These are phyloP conservation scores for Thumatha senex DNA, from an alignment of 2,888 invertebrate genomes.

Conservation along the genomic window DNA sequence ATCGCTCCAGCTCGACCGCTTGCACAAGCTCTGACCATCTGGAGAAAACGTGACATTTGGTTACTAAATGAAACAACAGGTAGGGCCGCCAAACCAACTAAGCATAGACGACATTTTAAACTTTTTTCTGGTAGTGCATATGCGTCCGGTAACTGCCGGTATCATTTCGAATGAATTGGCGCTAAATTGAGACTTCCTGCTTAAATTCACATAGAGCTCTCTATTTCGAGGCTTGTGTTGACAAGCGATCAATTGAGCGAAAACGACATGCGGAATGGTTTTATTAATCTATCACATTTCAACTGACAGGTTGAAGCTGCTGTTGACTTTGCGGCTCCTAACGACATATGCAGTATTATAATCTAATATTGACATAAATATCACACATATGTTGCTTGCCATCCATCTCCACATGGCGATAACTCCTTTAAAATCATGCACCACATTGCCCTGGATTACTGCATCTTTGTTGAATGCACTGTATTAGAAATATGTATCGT, in stretches of 20 bases:
- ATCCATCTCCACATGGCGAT: slow-evolving; percentile 47
- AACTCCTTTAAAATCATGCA: slow-evolving; percentile 35
- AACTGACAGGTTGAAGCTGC: slow-evolving; percentile 63
- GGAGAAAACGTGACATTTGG: slow-evolving; percentile 78
- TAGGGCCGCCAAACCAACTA: slow-evolving; percentile 37
- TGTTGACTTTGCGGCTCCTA: slow-evolving; percentile 49
- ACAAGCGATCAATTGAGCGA: slow-evolving; percentile 78
- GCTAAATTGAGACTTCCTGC: slow-evolving; percentile 80
- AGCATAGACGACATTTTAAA: slow-evolving; percentile 61
- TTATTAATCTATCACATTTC: slow-evolving; percentile 64
- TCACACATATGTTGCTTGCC: slow-evolving; percentile 51
- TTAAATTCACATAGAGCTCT: slow-evolving; percentile 71
- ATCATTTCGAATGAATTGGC: slow-evolving; percentile 78
- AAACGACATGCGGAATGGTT: slow-evolving; percentile 64
- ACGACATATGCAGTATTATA: slow-evolving; percentile 63
- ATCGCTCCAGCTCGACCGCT: slow-evolving; percentile 65
- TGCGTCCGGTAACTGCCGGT: slow-evolving; percentile 64
- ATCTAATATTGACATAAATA: slow-evolving; percentile 37
- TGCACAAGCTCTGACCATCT: slow-evolving; percentile 79
- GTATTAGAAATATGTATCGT: slow-evolving; percentile 47
- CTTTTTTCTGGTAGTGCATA: slow-evolving; percentile 60
- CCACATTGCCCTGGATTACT: slow-evolving; percentile 44
- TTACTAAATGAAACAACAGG: slow-evolving; percentile 57
- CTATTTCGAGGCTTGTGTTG: slow-evolving; percentile 70
- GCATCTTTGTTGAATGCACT: slow-evolving; percentile 49